Conservation (phyloP, 1,140 invertebrate species). For the Sycophaga agraensis region DNA sequence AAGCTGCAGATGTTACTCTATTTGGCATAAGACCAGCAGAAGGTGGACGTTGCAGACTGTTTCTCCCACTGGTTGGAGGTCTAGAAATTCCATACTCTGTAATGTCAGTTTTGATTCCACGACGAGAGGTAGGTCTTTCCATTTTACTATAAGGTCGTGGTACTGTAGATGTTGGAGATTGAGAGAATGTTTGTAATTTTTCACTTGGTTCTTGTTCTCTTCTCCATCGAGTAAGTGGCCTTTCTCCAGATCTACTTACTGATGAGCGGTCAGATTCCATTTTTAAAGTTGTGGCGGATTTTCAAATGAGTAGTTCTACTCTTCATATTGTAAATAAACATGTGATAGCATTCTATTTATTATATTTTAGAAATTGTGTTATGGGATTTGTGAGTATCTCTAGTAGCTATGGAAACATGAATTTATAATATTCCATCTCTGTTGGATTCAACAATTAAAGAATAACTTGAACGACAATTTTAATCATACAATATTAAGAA, state of each 20-base stretch:
- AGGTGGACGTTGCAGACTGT: conserved; percentile 40
- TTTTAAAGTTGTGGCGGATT: background rate
- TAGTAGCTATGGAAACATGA: no score
- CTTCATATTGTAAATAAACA: no score
- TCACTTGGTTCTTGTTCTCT: conserved; percentile 27
- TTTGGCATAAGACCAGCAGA: conserved; percentile 38
- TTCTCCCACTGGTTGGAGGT: conserved; percentile 30
- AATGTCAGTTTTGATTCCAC: conserved; percentile 44
- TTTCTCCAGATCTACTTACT: conserved; percentile 30
- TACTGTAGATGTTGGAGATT: conserved; percentile 28
- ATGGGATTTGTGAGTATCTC: no score
- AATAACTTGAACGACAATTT: no score
- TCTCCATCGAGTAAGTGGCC: conserved; percentile 39
- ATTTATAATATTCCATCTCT: no score
- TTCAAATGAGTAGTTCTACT: no score
- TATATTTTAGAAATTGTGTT: no score
- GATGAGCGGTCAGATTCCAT: conserved; percentile 31
- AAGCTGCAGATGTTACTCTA: conserved; percentile 33
- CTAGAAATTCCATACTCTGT: conserved; percentile 30
- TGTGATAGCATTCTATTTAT: no score
- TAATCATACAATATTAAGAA: no score
- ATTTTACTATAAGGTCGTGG: conserved; percentile 40
- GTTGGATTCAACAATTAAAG: no score
- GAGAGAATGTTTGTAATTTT: conserved; percentile 8
- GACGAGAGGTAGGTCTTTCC: conserved; percentile 49